phyloP scores from a whole-genome alignment of 2,888 invertebrate genomes.

The Tyria jacobaeae region DNA sequence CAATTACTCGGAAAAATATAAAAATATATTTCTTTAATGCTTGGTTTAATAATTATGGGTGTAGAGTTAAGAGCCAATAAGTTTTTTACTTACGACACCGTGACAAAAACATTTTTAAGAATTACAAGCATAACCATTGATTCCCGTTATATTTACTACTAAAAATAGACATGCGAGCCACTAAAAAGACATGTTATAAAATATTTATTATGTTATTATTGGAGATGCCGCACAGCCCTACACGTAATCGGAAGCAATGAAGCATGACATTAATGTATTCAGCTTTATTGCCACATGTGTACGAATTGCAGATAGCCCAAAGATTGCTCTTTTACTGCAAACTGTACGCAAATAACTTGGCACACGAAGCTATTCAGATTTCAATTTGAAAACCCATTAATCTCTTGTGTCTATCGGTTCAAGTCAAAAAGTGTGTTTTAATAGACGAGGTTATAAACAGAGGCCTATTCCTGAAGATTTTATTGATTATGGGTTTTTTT shows the following conservation, averaged over 20 bases:
- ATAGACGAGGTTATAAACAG: neutral
- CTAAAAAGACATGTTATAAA: slow-evolving; percentile 4
- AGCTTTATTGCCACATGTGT: slow-evolving; percentile 68
- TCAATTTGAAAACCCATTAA: too few relatives aligned
- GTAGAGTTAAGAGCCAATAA: too few relatives aligned
- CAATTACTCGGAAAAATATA: too few relatives aligned
- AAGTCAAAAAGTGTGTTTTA: slow-evolving; percentile 7
- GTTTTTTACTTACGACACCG: too few relatives aligned
- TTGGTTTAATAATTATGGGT: too few relatives aligned
- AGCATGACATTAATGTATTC: slow-evolving; percentile 60
- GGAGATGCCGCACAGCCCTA: slow-evolving; percentile 38
- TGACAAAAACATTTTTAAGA: too few relatives aligned
- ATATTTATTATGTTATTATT: slow-evolving; percentile 14
- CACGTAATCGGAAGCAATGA: slow-evolving; percentile 63
- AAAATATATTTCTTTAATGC: too few relatives aligned
- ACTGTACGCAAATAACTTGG: slow-evolving; percentile 27
- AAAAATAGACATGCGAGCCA: too few relatives aligned
- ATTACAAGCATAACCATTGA: too few relatives aligned
- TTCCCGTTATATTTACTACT: too few relatives aligned
- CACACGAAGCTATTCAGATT: too few relatives aligned
- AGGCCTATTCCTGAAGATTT: too few relatives aligned
- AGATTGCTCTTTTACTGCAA: slow-evolving; percentile 56
- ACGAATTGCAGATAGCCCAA: slow-evolving; percentile 69
- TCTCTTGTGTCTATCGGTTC: neutral
- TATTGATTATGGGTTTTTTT: neutral